phyloP scores from a whole-genome alignment of 2,113 vertebrate genomes.

The Sinocyclocheilus anophthalmus region DNA sequence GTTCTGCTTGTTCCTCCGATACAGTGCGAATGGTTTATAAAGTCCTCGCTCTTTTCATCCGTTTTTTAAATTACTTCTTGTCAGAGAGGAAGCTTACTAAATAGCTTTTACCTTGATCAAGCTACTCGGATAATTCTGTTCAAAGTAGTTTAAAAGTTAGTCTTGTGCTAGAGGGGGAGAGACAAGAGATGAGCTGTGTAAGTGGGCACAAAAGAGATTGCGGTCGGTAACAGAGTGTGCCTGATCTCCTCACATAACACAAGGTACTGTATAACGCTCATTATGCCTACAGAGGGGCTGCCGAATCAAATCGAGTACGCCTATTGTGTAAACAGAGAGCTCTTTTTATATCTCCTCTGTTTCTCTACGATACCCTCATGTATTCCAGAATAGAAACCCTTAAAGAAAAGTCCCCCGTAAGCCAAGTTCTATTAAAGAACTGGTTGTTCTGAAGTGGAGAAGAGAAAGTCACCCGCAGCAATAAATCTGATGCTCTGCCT shows the following conservation, averaged over 20 bases:
- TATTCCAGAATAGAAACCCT: slow-evolving; percentile 31
- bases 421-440: slow-evolving; percentile 32
- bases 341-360: slow-evolving; percentile 22
- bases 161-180: slow-evolving; percentile 54
- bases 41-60: neutral
- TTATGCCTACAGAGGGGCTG: slow-evolving; percentile 37
- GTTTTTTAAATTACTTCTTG: slow-evolving; percentile 55
- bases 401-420: slow-evolving; percentile 29
- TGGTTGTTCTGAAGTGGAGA: slow-evolving; percentile 20
- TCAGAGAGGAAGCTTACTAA: slow-evolving; percentile 51
- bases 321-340: slow-evolving; percentile 40
- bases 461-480: slow-evolving; percentile 17
- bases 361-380: neutral
- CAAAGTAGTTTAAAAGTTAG: slow-evolving; percentile 70
- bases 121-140: slow-evolving; percentile 64
- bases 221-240: slow-evolving; percentile 20
- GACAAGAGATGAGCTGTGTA: slow-evolving; percentile 24
- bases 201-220: slow-evolving; percentile 44
- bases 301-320: slow-evolving; percentile 36
- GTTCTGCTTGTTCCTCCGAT: neutral
- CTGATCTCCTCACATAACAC: slow-evolving; percentile 40
- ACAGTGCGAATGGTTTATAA: slow-evolving; percentile 3
- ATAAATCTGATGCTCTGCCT: slow-evolving; percentile 15
- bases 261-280: slow-evolving; percentile 35
- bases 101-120: slow-evolving; percentile 51